Evolutionary conservation across 1,140 invertebrate species (phyloP).

Genomic region (Drosophila obscura): DNA sequence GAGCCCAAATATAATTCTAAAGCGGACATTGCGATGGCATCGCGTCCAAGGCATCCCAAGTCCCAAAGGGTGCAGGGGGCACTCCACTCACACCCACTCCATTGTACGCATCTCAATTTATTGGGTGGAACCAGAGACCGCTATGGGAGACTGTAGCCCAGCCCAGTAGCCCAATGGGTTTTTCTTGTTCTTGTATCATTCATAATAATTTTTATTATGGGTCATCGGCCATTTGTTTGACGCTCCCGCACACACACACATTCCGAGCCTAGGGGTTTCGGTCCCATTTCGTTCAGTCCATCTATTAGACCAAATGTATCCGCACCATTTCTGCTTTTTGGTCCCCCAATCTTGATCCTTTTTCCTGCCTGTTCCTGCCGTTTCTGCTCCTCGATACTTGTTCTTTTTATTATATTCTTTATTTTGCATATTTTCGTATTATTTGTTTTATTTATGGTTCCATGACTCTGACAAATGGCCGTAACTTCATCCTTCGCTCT

Average conservation of each 20-base stretch:
- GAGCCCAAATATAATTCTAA: conserved; percentile 57
- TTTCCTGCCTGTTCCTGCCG: conserved; percentile 34
- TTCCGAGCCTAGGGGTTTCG: conserved; percentile 33
- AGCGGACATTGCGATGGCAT: conserved; percentile 44
- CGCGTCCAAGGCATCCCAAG: conserved; percentile 29
- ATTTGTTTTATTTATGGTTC: conserved; percentile 80
- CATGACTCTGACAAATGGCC: conserved; percentile 75
- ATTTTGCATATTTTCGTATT: conserved; percentile 79
- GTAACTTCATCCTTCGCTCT: conserved; percentile 43
- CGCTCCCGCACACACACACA: conserved; percentile 32
- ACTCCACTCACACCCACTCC: conserved; percentile 13
- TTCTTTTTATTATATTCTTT: conserved; percentile 59
- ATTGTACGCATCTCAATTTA: conserved; percentile 39
- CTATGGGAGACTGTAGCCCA: conserved; percentile 3
- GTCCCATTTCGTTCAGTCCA: conserved; percentile 72
- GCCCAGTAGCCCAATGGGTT: conserved; percentile 66
- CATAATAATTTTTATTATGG: conserved; percentile 82
- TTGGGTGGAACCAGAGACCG: conserved; percentile 12
- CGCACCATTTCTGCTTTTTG: conserved; percentile 12
- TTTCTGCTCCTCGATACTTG: conserved; percentile 14
- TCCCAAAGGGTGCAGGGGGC: conserved; percentile 64
- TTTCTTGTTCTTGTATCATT: conserved; percentile 74
- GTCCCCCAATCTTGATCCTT: conserved; percentile 3
- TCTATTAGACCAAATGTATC: conserved; percentile 77
- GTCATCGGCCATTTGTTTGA: conserved; percentile 81